phyloP scores from a whole-genome alignment of 2,113 vertebrate genomes.

The Hiodon alosoides region DNA sequence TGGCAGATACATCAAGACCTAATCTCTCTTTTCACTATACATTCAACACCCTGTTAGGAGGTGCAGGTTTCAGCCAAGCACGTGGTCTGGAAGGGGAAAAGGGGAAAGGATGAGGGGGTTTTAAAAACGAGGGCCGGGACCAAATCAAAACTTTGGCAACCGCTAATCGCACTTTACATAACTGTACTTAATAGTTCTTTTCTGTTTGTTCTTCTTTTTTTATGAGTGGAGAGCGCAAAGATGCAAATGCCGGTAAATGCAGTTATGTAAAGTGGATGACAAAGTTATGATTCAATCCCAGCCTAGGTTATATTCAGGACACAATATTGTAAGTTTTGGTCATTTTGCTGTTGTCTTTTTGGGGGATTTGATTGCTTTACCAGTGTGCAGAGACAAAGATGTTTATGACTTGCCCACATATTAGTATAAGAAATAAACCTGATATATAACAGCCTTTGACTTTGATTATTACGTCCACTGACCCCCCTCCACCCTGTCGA shows the following conservation, averaged over 20 bases:
- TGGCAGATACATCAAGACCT: slow-evolving; percentile 79
- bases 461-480: slow-evolving; percentile 1
- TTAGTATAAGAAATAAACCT: background rate
- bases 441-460: background rate
- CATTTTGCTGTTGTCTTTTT: no score
- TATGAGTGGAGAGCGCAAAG: no score
- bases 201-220: no score
- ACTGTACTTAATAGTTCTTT: no score
- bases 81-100: slow-evolving; percentile 36
- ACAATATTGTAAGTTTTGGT: no score
- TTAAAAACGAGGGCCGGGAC: background rate
- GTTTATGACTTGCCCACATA: background rate
- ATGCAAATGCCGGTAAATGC: no score
- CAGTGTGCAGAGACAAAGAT: no score
- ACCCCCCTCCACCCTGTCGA: background rate
- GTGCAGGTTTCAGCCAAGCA: slow-evolving; percentile 71
- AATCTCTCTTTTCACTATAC: slow-evolving; percentile 78
- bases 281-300: no score
- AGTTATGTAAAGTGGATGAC: no score
- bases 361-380: no score
- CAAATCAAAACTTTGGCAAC: background rate
- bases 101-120: background rate
- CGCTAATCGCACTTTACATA: background rate
- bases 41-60: slow-evolving; percentile 76
- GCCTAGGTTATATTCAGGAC: no score